phyloP scores from a whole-genome alignment of 2,888 invertebrate genomes.

The Troides helena region DNA sequence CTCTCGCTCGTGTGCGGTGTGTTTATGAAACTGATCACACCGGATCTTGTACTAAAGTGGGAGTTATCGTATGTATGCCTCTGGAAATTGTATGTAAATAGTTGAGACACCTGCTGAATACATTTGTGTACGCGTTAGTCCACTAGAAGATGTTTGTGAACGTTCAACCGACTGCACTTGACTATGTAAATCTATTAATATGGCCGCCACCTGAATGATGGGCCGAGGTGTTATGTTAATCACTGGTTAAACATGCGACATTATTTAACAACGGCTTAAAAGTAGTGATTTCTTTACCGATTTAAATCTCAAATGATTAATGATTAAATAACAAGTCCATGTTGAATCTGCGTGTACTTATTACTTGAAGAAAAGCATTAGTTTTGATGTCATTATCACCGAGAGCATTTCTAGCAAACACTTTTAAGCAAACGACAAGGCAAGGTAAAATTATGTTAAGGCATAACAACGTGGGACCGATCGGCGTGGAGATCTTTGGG shows the following conservation, averaged over 20 bases:
- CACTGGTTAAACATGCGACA: constrained; percentile 53
- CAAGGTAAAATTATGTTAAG: too few relatives aligned
- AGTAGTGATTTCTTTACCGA: not conserved
- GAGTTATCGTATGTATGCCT: constrained; percentile 60
- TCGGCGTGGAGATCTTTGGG: too few relatives aligned
- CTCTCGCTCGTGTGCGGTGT: constrained; percentile 21
- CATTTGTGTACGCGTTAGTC: constrained; percentile 62
- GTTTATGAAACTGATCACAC: constrained; percentile 55
- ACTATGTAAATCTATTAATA: constrained; percentile 74
- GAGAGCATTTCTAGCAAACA: too few relatives aligned
- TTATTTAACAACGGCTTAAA: constrained; percentile 40
- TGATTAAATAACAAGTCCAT: not conserved
- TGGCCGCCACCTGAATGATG: constrained; percentile 53
- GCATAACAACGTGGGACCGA: too few relatives aligned
- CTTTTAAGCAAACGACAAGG: too few relatives aligned
- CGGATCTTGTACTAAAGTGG: constrained; percentile 61
- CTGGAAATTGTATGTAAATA: constrained; percentile 79
- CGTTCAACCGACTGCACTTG: constrained; percentile 67
- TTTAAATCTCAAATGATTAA: constrained; percentile 1
- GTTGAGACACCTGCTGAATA: constrained; percentile 77
- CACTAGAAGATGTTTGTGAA: constrained; percentile 63
- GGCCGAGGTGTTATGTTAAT: constrained; percentile 64
- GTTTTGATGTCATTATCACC: not conserved
- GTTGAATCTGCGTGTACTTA: not conserved
- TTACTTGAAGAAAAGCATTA: not conserved